phyloP scores from a whole-genome alignment of 1,140 invertebrate species.

The Araneus ventricosus region DNA sequence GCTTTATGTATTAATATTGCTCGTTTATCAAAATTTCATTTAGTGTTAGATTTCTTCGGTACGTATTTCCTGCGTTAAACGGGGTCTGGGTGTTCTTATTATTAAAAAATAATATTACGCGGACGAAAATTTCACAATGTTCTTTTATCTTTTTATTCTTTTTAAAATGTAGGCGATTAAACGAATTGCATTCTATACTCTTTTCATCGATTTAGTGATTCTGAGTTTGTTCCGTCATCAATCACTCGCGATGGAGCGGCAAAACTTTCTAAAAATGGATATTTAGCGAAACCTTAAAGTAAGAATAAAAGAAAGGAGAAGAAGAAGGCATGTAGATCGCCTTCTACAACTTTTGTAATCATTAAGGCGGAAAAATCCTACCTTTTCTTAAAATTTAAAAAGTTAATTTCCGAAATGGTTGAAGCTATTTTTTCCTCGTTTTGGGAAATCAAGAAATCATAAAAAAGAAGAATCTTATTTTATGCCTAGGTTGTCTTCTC shows the following conservation, averaged over 20 bases:
- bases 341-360: not conserved
- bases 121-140: not conserved
- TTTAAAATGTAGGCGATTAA: not conserved
- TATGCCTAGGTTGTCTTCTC: too few relatives aligned
- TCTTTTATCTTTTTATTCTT: not conserved
- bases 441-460: too few relatives aligned
- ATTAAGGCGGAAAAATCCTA: not conserved
- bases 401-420: too few relatives aligned
- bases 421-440: too few relatives aligned
- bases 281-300: not conserved
- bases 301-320: not conserved
- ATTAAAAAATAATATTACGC: too few relatives aligned
- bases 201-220: not conserved
- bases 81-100: too few relatives aligned
- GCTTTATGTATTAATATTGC: too few relatives aligned
- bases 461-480: too few relatives aligned
- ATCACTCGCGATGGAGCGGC: not conserved
- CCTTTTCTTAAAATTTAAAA: too few relatives aligned
- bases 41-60: too few relatives aligned
- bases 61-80: too few relatives aligned
- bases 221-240: not conserved
- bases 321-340: not conserved
- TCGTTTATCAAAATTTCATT: too few relatives aligned
- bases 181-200: not conserved
- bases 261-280: conserved; percentile 1